Evolutionary conservation across 2,113 vertebrate genomes (phyloP).

Genomic region (Oenanthe melanoleuca): DNA sequence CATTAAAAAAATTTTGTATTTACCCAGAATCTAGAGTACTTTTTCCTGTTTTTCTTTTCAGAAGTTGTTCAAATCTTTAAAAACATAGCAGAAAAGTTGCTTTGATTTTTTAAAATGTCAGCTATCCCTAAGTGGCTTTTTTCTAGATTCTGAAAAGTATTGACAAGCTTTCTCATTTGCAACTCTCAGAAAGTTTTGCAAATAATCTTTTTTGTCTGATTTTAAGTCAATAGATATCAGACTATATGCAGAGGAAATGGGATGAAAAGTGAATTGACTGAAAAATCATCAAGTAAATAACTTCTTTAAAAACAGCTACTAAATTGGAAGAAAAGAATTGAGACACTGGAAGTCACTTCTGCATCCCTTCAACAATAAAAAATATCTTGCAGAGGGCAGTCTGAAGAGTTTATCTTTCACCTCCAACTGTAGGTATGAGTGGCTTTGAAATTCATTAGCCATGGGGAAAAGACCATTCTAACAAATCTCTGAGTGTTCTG

Average conservation of each 20-base stretch:
- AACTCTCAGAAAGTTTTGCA: not conserved
- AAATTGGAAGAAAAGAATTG: not conserved
- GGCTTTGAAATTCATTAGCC: not conserved
- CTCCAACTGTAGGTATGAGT: not conserved
- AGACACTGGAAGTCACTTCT: not conserved
- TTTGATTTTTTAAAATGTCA: slow-evolving; percentile 35
- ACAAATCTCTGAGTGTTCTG: not conserved
- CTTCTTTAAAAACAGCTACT: not conserved
- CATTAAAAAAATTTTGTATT: not conserved
- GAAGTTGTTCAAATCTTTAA: not conserved
- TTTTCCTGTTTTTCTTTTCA: not conserved
- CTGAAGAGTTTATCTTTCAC: not conserved
- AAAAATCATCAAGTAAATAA: not conserved
- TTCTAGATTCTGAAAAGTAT: slow-evolving; percentile 1
- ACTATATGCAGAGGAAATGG: not conserved
- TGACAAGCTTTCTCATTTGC: slow-evolving; percentile 4
- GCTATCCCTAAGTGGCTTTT: not conserved
- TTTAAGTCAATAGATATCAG: slow-evolving; percentile 19
- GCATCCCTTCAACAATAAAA: not conserved
- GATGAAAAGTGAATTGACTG: not conserved
- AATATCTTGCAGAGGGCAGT: not conserved
- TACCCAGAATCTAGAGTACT: not conserved
- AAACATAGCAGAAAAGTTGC: not conserved
- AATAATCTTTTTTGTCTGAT: not conserved
- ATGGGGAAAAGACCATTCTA: not conserved